phyloP scores from a whole-genome alignment of 2,797 vertebrate genomes.

The Epinephelus coioides region DNA sequence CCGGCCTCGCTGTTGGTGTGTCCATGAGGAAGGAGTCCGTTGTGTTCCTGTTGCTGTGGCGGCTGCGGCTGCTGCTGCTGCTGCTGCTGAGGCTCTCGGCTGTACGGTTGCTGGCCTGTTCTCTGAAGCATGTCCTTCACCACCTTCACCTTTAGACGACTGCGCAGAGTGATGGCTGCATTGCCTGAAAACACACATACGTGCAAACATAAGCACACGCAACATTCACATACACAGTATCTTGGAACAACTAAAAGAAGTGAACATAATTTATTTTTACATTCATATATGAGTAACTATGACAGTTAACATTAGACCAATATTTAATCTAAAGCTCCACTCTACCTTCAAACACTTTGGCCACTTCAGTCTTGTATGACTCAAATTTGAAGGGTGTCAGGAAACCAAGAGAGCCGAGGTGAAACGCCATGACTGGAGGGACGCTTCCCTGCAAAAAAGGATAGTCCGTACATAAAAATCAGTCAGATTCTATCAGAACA shows the following conservation, averaged over 20 bases:
- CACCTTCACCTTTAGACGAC: constrained; percentile 89
- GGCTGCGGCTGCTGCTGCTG: constrained; percentile 25
- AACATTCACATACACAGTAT: neutral
- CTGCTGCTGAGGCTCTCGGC: constrained; percentile 22
- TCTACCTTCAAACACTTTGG: constrained; percentile 89
- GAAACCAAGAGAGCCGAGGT: constrained; percentile 88
- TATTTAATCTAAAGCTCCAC: neutral
- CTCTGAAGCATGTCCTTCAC: constrained; percentile 86
- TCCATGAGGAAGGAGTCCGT: constrained; percentile 79
- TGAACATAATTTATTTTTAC: neutral
- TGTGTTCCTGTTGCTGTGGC: constrained; percentile 69
- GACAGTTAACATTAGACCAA: neutral
- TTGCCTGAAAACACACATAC: constrained; percentile 78
- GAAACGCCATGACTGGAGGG: constrained; percentile 89
- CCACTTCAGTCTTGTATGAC: constrained; percentile 87
- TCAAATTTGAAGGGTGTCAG: constrained; percentile 90
- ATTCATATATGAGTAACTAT: neutral
- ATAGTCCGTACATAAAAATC: neutral
- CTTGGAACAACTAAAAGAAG: neutral
- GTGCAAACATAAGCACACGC: neutral
- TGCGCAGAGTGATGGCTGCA: constrained; percentile 88
- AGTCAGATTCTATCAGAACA: neutral
- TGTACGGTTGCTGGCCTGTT: constrained; percentile 50
- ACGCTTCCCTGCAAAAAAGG: constrained; percentile 82
- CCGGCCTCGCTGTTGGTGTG: constrained; percentile 80